Evolutionary conservation across 2,888 invertebrate species (phyloP).

Genomic region (Eristalis pertinax): DNA sequence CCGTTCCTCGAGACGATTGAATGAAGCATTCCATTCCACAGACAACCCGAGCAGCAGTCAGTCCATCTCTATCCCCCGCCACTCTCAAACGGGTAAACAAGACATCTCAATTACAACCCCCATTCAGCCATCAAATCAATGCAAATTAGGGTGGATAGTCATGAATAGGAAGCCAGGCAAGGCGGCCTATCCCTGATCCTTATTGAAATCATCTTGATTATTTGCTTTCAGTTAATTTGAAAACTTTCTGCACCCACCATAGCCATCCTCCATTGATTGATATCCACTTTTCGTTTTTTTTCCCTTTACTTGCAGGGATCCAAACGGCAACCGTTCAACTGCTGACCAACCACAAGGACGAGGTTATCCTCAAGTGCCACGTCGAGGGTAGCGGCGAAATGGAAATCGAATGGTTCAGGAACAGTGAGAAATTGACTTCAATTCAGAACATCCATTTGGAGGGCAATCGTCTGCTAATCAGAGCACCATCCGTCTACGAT

Average conservation of each 20-base stretch:
- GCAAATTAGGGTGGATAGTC: slow-evolving; percentile 61
- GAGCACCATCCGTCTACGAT: slow-evolving; percentile 80
- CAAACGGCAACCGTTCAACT: slow-evolving; percentile 78
- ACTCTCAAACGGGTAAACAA: not conserved
- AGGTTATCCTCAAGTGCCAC: slow-evolving; percentile 79
- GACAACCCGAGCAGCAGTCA: not conserved
- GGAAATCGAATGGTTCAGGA: slow-evolving; percentile 81
- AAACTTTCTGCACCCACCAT: slow-evolving; percentile 25
- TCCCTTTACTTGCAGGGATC: slow-evolving; percentile 76
- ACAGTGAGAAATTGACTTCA: slow-evolving; percentile 84
- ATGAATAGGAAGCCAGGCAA: slow-evolving; percentile 19
- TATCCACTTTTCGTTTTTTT: slow-evolving; percentile 18
- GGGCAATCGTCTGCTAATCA: slow-evolving; percentile 78
- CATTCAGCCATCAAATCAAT: slow-evolving; percentile 47
- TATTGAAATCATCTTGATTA: slow-evolving; percentile 49
- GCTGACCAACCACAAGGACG: slow-evolving; percentile 77
- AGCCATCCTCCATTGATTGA: slow-evolving; percentile 24
- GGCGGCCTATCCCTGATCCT: not conserved
- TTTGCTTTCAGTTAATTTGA: slow-evolving; percentile 64
- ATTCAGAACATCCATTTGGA: slow-evolving; percentile 84
- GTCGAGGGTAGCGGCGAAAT: slow-evolving; percentile 78
- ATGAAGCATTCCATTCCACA: not conserved
- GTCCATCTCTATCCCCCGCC: not conserved
- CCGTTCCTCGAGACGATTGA: not conserved
- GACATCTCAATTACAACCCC: slow-evolving; percentile 20